Percentiles rank a stretch among this genome's conserved stretches.
These are phyloP conservation scores for Invenusta paracnida DNA, from an alignment of 2,888 invertebrate genomes.

Conservation along the genomic window DNA sequence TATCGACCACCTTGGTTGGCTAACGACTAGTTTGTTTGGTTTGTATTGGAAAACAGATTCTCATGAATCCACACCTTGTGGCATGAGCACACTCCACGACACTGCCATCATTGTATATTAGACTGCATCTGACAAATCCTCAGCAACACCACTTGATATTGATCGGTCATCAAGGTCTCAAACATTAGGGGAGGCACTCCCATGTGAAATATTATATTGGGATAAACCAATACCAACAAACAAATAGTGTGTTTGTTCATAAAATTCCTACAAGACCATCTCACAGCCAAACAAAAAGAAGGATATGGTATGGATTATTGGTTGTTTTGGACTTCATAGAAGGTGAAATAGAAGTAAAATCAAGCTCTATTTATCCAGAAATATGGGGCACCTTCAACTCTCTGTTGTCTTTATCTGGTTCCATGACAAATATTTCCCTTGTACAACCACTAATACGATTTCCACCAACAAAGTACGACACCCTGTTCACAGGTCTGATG, in stretches of 20 bases:
- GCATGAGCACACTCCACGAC: neutral
- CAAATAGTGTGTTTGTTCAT: neutral
- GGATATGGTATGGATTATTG: neutral
- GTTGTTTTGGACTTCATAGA: neutral
- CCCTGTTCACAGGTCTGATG: slow-evolving; percentile 5
- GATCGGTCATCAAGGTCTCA: slow-evolving; percentile 23
- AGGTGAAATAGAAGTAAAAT: slow-evolving; percentile 19
- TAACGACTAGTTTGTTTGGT: neutral
- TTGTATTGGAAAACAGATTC: neutral
- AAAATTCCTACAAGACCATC: neutral
- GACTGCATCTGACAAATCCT: slow-evolving; percentile 21
- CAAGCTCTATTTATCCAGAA: slow-evolving; percentile 33
- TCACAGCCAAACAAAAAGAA: neutral
- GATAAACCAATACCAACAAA: slow-evolving; percentile 10
- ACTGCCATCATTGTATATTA: neutral
- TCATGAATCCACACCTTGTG: neutral
- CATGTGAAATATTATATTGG: neutral
- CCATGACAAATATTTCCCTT: slow-evolving; percentile 37
- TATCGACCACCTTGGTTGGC: neutral
- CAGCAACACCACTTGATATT: slow-evolving; percentile 17
- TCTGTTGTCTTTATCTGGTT: slow-evolving; percentile 35
- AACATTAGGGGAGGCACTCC: slow-evolving; percentile 5
- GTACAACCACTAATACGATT: slow-evolving; percentile 30
- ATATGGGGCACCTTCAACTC: slow-evolving; percentile 40
- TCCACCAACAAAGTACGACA: slow-evolving; percentile 10